Evolutionary conservation across 1,140 invertebrate species (phyloP).

Genomic region (Neocloeon triangulifer): DNA sequence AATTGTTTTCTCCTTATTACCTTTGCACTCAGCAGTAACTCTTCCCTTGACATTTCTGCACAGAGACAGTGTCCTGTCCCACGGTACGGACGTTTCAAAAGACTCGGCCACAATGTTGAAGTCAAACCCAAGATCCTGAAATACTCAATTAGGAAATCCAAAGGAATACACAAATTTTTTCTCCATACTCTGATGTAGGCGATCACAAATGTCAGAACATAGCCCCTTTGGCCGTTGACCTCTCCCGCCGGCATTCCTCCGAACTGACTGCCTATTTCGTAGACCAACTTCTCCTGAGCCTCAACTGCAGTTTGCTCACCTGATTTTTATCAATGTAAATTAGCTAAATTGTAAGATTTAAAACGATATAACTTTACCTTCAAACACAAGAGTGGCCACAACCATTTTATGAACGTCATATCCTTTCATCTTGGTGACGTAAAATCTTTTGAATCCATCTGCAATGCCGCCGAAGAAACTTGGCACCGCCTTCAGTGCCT

Average conservation of each 20-base stretch:
- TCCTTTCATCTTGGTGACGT: conserved; percentile 76
- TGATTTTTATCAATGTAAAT: no score
- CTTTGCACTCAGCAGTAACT: conserved; percentile 47
- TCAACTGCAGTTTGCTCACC: conserved; percentile 44
- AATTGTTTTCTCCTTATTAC: no score
- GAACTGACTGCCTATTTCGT: conserved; percentile 48
- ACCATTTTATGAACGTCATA: conserved; percentile 64
- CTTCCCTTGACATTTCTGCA: conserved; percentile 77
- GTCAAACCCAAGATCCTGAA: conserved; percentile 73
- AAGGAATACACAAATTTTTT: background rate
- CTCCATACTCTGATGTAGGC: conserved; percentile 74
- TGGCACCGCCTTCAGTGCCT: conserved; percentile 57
- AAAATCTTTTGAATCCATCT: conserved; percentile 68
- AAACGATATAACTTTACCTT: conserved; percentile 27
- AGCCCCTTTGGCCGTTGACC: conserved; percentile 83
- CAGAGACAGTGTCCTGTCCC: conserved; percentile 66
- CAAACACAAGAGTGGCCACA: conserved; percentile 84
- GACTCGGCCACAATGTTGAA: conserved; percentile 82
- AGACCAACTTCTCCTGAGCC: conserved; percentile 55
- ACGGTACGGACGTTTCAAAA: conserved; percentile 95
- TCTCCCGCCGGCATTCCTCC: conserved; percentile 74
- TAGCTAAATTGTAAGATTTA: no score
- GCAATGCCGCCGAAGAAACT: conserved; percentile 44
- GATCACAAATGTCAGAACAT: conserved; percentile 94
- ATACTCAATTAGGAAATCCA: conserved; percentile 5